These are phyloP conservation scores for Zele albiditarsus DNA, from an alignment of 2,888 invertebrate species.

Conservation along the genomic window DNA sequence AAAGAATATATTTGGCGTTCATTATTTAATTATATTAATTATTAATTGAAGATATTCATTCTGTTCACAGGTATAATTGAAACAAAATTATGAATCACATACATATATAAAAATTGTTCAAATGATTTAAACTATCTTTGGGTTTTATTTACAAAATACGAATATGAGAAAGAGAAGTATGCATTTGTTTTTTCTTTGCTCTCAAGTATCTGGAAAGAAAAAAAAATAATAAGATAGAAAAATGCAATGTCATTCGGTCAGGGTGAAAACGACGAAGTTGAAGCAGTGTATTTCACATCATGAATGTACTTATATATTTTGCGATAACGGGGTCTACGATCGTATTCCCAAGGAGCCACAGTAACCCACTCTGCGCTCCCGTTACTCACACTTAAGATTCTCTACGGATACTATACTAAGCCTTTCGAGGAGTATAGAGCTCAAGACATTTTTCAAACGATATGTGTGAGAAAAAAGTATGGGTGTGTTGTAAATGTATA, in stretches of 20 bases:
- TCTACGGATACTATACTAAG: conserved; percentile 7
- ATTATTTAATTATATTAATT: no score
- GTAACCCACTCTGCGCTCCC: conserved; percentile 55
- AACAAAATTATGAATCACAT: no score
- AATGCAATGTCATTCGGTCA: not conserved
- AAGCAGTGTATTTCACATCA: not conserved
- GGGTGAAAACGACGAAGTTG: not conserved
- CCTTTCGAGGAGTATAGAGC: not conserved
- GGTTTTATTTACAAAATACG: no score
- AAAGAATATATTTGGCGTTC: no score
- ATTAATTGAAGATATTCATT: no score
- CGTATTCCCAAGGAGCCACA: conserved; percentile 45
- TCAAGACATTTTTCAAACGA: not conserved
- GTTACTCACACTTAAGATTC: conserved; percentile 51
- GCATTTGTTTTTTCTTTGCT: not conserved
- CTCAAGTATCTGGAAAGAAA: not conserved
- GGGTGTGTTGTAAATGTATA: not conserved
- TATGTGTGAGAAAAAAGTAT: not conserved
- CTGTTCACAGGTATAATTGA: no score
- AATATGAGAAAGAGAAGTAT: no score
- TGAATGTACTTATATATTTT: not conserved
- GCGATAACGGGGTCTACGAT: conserved; percentile 34
- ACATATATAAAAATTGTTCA: no score
- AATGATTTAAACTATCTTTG: no score
- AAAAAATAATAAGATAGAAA: not conserved